Base-by-base conservation (phyloP, 1,140 invertebrate genomes). In the Temnothorax longispinosus region DNA sequence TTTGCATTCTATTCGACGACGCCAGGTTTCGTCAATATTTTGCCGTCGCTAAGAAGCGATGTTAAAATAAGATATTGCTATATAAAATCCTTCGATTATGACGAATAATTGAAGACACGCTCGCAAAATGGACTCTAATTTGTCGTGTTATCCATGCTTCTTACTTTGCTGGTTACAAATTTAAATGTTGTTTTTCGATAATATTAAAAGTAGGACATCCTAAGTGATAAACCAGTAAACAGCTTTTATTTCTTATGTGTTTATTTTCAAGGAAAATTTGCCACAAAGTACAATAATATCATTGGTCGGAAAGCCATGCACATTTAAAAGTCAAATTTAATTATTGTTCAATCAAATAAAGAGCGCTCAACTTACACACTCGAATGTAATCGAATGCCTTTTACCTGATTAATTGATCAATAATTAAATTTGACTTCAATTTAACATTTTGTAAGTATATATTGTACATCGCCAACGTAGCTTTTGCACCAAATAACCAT, bases 11-110 rank as follows among this genome's bases (percentile, higher is more conserved):
- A 74, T 84, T 75, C 41, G 54, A 62, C 41, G 13, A 62, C 32
- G 44, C 18, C 41, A 32, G 54, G 54, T 75, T 58, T 75, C 52
- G 54, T 84, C 80, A 84, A 82, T 84, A 84, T 84, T 84, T 84
- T 62, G 6, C 18, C 27, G 13, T 74, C 18, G 69, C 54, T 74
- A 75, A 75, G 41, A 75, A 44, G 41, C 65, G 41, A 69, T n/a
- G 65, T 69, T 69, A 69, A 69, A 69, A 69, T 69, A 69, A 69
- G 65, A 69, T 69, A 69, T 69, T 69, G 50, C 21, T 69, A 18
- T n/a, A 32, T 69, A 69, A 69, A 69, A 69, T 69, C 65, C 65
- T 27, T 2, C 41, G 41, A 74, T 41, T 74, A 54, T 35, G n/a
- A 69, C 8, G 13, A 74, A 74, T 75, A 84, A 84, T 62, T 50